Base-by-base conservation (phyloP, 2,888 invertebrate genomes). In the Yponomeuta malinellus region DNA sequence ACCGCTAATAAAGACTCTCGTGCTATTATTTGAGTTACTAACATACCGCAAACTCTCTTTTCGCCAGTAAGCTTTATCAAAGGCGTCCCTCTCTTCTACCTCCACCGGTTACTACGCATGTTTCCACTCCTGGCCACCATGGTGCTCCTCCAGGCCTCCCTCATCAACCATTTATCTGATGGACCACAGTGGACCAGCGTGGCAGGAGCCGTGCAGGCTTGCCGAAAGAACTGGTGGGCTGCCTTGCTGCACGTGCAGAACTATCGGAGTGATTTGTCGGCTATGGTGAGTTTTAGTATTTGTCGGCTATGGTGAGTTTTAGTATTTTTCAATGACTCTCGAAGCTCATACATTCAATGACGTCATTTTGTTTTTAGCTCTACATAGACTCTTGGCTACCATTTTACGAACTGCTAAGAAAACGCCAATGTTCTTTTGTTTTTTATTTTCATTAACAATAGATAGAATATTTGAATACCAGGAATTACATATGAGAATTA, bases 11-110 rank as follows among this genome's bases (percentile, higher is more conserved):
- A 23, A 23, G 23, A 23, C 23, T 23, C 23, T 23, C 23, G 23
- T 23, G 23, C 23, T 23, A 23, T 23, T 23, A 23, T 23, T 23
- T 23, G 23, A 23, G 23, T 43, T 6, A 9, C 43, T 43, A 43
- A 43, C 9, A 43, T 43, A 5, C 9, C 43, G 8, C 5, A 5
- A 8, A 8, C 43, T 43, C 43, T 43, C 43, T 43, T 8, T 8
- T 43, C 52, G 5, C 12, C 78, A 88, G 87, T 48, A n/a, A 78
- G 80, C 10, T 73, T 87, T 0, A 10, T 86, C 5, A 64, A 65
- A 43, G 66, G 52, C 63, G 31, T 72, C 5, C 72, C 63, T 10
- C 48, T 72, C 66, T 72, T 71, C 65, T 71, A 71, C 48, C 12
- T 71, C 10, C 52, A 71, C 48, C 64, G 72, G 12, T 63, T 70